Conservation (phyloP, 2,113 vertebrate species). For the Polypterus senegalus region DNA sequence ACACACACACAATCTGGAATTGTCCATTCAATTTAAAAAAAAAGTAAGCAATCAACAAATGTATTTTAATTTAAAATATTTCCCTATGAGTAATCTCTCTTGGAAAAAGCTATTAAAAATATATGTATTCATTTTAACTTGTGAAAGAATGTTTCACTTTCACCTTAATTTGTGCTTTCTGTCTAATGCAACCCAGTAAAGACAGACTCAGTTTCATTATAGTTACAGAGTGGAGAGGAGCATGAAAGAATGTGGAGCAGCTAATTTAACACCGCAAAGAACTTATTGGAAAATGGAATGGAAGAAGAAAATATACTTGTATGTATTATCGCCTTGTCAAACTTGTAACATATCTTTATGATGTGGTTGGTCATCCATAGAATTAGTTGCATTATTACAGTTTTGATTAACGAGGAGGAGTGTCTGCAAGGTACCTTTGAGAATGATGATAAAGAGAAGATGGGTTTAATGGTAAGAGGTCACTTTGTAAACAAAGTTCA, state of each 20-base stretch:
- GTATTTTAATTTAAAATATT: no score
- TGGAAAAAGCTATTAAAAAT: no score
- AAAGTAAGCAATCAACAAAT: no score
- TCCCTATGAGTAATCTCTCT: no score
- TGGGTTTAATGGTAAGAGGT: constrained; percentile 29
- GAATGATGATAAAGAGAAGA: constrained; percentile 19
- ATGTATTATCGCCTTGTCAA: not conserved
- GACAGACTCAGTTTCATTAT: no score
- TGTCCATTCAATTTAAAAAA: no score
- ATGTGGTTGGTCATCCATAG: constrained; percentile 6
- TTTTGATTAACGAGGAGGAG: constrained; percentile 21
- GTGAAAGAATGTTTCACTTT: no score
- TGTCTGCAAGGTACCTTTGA: constrained; percentile 34
- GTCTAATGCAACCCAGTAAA: no score
- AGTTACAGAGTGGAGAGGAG: no score
- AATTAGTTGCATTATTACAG: constrained; percentile 3
- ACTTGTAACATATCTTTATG: not conserved
- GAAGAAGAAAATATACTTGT: not conserved
- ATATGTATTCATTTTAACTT: no score
- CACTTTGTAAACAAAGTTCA: constrained; percentile 26
- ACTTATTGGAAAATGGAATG: not conserved
- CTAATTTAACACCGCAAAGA: not conserved
- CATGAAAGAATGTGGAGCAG: not conserved
- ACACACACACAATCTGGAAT: no score
- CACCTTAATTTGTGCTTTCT: no score